These are phyloP conservation scores for Telmatherina bonti DNA, from an alignment of 2,797 vertebrate genomes.

Conservation along the genomic window DNA sequence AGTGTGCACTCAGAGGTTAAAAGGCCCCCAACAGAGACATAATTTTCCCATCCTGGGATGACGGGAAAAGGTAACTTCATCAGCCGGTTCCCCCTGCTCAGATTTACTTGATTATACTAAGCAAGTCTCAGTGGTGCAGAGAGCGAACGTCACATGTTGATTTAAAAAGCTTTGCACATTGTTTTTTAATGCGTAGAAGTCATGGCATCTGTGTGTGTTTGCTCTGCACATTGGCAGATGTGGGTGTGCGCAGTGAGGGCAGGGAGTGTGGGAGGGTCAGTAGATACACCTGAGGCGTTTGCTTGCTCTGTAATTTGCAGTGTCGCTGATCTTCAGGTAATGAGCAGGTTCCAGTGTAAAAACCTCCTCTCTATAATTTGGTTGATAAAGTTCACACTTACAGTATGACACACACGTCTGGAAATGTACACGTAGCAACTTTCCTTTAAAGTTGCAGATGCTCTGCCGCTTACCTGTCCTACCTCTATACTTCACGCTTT, in stretches of 20 bases:
- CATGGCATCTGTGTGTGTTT: background rate
- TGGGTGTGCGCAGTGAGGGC: slow-evolving; percentile 2
- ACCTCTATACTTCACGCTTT: background rate
- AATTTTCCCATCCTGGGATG: slow-evolving; percentile 68
- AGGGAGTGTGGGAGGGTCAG: slow-evolving; percentile 33
- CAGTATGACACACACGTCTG: slow-evolving; percentile 7
- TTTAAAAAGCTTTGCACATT: slow-evolving; percentile 26
- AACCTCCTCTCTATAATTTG: slow-evolving; percentile 64
- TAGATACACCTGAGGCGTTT: slow-evolving; percentile 67
- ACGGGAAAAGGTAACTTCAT: slow-evolving; percentile 77
- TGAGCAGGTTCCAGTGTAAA: slow-evolving; percentile 61
- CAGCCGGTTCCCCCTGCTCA: slow-evolving; percentile 71
- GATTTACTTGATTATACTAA: slow-evolving; percentile 81
- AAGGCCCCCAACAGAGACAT: slow-evolving; percentile 71
- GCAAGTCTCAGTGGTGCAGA: slow-evolving; percentile 56
- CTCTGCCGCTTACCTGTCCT: background rate
- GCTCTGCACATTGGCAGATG: background rate
- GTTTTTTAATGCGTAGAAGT: background rate
- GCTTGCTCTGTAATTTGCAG: slow-evolving; percentile 74
- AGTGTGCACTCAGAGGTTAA: slow-evolving; percentile 64
- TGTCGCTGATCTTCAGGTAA: slow-evolving; percentile 70
- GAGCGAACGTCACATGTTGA: slow-evolving; percentile 64
- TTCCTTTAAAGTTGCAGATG: slow-evolving; percentile 8
- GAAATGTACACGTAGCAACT: background rate
- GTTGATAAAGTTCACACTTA: slow-evolving; percentile 47